These are phyloP conservation scores for Prosapia bicincta DNA, from an alignment of 2,888 invertebrate genomes.

Conservation along the genomic window DNA sequence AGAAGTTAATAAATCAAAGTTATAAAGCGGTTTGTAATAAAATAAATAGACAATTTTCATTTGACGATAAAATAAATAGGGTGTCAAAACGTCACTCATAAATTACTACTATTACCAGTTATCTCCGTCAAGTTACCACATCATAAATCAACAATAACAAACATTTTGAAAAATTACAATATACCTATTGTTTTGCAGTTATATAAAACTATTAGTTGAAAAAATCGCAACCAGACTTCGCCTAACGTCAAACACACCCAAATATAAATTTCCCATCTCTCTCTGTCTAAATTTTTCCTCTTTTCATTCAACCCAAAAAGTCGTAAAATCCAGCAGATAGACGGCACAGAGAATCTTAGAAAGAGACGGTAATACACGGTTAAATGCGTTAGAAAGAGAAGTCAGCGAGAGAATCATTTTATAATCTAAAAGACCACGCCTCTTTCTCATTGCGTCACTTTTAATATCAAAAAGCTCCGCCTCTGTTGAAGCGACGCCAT, in stretches of 20 bases:
- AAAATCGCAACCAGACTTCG: not conserved
- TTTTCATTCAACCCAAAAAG: constrained; percentile 1
- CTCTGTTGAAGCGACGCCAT: constrained; percentile 31
- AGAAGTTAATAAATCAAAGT: not conserved
- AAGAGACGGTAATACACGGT: not conserved
- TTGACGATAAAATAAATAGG: not conserved
- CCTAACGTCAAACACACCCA: not conserved
- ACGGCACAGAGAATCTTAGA: constrained; percentile 6
- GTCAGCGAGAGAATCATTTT: constrained; percentile 24
- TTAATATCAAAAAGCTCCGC: constrained; percentile 30
- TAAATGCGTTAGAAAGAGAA: not conserved
- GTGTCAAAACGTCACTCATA: not conserved
- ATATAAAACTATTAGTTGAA: not conserved
- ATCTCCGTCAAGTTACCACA: not conserved
- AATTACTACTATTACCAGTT: not conserved
- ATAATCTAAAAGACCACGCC: constrained; percentile 27
- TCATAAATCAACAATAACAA: not conserved
- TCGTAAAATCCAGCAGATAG: constrained; percentile 18
- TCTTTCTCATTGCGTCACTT: constrained; percentile 31
- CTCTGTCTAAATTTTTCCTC: not conserved
- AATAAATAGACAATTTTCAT: not conserved
- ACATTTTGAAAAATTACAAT: not conserved
- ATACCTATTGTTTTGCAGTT: not conserved
- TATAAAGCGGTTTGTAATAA: not conserved
- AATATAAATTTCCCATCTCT: not conserved